Percentiles rank a stretch among this genome's conserved stretches.
phyloP scores from a whole-genome alignment of 2,113 vertebrate genomes.

The Corvus hawaiiensis region DNA sequence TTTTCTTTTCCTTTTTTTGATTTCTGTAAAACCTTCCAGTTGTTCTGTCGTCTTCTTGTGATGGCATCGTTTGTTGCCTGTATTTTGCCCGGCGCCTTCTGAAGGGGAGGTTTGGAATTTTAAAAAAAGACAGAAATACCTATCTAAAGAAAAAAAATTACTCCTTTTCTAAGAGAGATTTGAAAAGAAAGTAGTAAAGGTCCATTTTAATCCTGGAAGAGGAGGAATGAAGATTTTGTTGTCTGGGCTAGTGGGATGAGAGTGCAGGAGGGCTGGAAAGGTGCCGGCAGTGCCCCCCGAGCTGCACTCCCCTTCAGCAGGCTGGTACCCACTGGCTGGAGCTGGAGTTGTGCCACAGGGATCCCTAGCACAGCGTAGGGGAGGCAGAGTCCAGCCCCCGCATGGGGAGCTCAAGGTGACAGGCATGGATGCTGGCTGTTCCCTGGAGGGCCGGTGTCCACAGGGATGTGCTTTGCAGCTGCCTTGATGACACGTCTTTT shows the following conservation, averaged over 20 bases:
- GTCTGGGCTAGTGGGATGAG: neutral
- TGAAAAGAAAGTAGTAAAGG: neutral
- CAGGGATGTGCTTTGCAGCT: neutral
- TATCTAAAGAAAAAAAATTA: neutral
- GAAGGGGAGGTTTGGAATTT: conserved; percentile 31
- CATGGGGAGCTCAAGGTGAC: fast-evolving
- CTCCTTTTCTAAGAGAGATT: neutral
- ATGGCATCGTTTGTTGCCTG: conserved; percentile 65
- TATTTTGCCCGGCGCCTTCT: conserved; percentile 52
- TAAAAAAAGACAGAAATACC: neutral
- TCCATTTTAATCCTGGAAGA: neutral
- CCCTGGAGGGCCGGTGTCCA: neutral
- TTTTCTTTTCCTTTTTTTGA: conserved; percentile 23
- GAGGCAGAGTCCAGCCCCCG: neutral
- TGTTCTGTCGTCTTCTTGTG: conserved; percentile 70
- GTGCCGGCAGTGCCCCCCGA: fast-evolving
- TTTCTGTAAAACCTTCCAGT: conserved; percentile 66
- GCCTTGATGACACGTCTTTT: neutral
- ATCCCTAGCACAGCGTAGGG: fast-evolving
- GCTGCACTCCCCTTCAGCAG: fast-evolving
- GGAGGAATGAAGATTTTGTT: neutral
- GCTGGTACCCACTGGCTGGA: neutral
- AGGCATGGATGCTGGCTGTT: neutral
- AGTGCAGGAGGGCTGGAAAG: neutral
- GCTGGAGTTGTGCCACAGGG: neutral